phyloP scores from a whole-genome alignment of 1,140 invertebrate genomes.

The Aphis craccivora region DNA sequence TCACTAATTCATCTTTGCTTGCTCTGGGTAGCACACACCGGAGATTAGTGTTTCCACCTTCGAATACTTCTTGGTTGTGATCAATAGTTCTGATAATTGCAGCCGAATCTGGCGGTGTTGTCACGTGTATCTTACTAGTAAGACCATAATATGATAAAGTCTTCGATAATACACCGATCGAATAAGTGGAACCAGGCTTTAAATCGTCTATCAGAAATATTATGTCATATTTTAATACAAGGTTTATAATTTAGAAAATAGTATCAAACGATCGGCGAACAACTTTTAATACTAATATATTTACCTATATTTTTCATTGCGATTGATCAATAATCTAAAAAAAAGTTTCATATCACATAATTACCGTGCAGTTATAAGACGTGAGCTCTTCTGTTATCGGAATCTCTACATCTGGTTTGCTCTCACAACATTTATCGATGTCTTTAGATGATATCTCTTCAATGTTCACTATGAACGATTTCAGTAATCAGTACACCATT shows the following conservation, averaged over 20 bases:
- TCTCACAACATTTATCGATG: neutral
- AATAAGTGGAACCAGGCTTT: conserved; percentile 21
- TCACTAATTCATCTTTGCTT: conserved; percentile 59
- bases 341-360: neutral
- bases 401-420: neutral
- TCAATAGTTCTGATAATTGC: conserved; percentile 63
- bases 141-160: neutral
- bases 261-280: too few relatives aligned
- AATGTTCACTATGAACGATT: conserved; percentile 12
- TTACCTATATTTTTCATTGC: neutral
- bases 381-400: neutral
- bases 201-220: conserved; percentile 20
- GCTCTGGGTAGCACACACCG: conserved; percentile 65
- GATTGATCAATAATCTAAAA: neutral
- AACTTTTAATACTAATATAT: neutral
- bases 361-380: conserved; percentile 27
- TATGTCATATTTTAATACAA: neutral
- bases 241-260: neutral
- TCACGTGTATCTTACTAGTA: neutral
- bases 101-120: too few relatives aligned
- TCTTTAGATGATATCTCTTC: conserved; percentile 6
- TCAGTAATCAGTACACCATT: conserved; percentile 25
- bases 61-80: conserved; percentile 65
- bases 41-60: conserved; percentile 70
- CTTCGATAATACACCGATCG: neutral